Percentiles rank a stretch among this genome's conserved stretches.
Evolutionary conservation across 2,113 vertebrate species (phyloP).

Genomic region (Setophaga kirtlandii): DNA sequence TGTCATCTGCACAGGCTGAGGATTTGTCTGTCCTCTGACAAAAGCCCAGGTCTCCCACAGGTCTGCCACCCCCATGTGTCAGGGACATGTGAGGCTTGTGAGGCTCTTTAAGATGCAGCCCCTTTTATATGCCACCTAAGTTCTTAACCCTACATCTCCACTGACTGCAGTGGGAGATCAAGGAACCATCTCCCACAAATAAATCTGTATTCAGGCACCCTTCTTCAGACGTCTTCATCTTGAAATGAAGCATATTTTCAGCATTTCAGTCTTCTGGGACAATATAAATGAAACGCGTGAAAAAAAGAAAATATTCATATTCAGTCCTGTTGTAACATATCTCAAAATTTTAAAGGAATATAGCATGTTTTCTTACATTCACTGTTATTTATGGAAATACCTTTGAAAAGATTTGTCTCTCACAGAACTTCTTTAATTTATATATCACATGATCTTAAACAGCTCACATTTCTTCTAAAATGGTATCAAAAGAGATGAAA

Average conservation of each 20-base stretch:
- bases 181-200: background rate
- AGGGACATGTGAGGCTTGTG: rapidly evolving
- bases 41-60: background rate
- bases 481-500: conserved; percentile 17
- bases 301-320: background rate
- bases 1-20: background rate
- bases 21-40: background rate
- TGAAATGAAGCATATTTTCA: background rate
- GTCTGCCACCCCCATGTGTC: background rate
- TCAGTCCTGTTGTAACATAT: background rate
- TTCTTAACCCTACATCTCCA: background rate
- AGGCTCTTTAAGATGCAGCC: background rate
- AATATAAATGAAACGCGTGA: background rate
- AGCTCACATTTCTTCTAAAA: conserved; percentile 10
- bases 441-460: conserved; percentile 10
- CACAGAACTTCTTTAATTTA: conserved; percentile 31
- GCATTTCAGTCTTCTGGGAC: background rate
- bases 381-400: background rate
- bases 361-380: background rate
- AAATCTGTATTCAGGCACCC: background rate
- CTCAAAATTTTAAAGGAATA: background rate
- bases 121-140: background rate
- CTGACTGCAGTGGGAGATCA: background rate
- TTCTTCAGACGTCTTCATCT: background rate
- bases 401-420: conserved; percentile 25